These are phyloP conservation scores for Pogoniulus pusillus DNA, from an alignment of 2,797 vertebrate species.

Conservation along the genomic window DNA sequence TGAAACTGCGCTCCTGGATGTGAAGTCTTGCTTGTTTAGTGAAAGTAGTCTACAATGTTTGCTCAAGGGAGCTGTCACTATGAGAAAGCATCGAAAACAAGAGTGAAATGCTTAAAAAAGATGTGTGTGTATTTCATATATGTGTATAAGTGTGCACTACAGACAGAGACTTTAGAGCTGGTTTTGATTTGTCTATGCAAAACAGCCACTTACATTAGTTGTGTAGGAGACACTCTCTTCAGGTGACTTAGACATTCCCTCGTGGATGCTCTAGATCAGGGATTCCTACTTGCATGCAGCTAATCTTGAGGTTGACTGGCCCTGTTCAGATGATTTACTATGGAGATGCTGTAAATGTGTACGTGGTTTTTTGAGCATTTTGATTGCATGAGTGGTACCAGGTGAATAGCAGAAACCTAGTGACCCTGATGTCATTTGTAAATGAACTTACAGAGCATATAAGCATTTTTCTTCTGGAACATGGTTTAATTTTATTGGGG, in stretches of 20 bases:
- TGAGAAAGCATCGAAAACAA: neutral
- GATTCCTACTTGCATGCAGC: neutral
- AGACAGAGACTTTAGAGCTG: neutral
- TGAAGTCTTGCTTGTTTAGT: neutral
- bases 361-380: neutral
- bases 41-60: neutral
- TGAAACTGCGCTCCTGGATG: neutral
- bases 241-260: neutral
- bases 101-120: neutral
- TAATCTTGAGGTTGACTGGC: neutral
- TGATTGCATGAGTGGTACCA: neutral
- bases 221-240: neutral
- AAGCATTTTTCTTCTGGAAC: neutral
- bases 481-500: neutral
- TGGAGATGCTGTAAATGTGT: neutral
- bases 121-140: neutral
- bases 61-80: neutral
- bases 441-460: neutral
- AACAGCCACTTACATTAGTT: neutral
- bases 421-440: neutral
- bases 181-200: neutral
- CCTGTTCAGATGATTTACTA: conserved; percentile 6
- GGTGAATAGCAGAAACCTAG: neutral
- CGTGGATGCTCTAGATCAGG: neutral
- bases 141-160: neutral